Conservation (phyloP, 2,113 vertebrate genomes). For the Amblyopsis rosae region DNA sequence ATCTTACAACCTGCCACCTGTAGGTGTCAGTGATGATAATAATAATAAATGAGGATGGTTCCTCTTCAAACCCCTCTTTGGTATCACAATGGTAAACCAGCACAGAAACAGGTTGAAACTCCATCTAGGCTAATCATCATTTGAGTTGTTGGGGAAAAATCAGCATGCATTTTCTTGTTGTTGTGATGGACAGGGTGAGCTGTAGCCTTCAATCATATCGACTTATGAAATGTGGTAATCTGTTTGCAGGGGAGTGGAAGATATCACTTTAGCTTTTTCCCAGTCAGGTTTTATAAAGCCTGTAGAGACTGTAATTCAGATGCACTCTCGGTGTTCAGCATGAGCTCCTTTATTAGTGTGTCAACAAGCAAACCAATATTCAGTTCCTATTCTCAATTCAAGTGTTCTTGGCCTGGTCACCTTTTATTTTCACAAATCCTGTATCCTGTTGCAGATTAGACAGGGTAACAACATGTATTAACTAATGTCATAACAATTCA, state of each 20-base stretch:
- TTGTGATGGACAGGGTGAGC: not conserved
- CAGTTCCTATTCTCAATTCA: not conserved
- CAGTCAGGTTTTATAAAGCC: not conserved
- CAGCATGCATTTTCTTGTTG: not conserved
- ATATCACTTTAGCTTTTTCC: not conserved
- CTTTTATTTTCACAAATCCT: conserved; percentile 4
- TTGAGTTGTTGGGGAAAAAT: not conserved
- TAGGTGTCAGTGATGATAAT: conserved; percentile 37
- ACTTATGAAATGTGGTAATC: not conserved
- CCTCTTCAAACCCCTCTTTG: not conserved
- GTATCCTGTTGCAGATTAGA: not conserved
- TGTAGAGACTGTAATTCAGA: not conserved
- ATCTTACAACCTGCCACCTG: conserved; percentile 36
- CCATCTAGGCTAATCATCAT: not conserved
- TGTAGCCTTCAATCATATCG: conserved; percentile 1
- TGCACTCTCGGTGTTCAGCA: not conserved
- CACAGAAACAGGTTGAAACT: not conserved
- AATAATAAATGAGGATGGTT: conserved; percentile 12
- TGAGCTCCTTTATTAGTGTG: not conserved
- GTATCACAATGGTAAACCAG: not conserved
- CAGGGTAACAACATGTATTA: not conserved
- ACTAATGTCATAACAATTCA: not conserved
- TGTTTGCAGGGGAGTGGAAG: not conserved
- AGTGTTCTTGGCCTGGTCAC: not conserved
- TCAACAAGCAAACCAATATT: conserved; percentile 5